Evolutionary conservation across 92 coral and sea anemone genomes (phyloP).

Genomic region (Hydrozoanthus gracilis): DNA sequence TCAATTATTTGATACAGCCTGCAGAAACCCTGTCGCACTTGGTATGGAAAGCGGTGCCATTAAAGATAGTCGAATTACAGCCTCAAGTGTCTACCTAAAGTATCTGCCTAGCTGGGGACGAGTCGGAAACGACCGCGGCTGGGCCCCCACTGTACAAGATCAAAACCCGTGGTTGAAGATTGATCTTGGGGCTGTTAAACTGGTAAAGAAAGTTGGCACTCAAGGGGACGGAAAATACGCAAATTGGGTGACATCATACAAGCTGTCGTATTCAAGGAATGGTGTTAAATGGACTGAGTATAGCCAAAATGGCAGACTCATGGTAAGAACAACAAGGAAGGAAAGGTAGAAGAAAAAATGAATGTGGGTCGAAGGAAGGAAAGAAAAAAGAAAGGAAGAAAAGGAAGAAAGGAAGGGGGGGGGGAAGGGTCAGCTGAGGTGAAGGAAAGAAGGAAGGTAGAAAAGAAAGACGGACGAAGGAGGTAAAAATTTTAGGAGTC

Average conservation of each 20-base stretch:
- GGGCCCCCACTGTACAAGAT: not conserved
- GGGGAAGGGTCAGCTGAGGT: too few relatives aligned
- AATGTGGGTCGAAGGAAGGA: not conserved
- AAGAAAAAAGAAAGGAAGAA: not conserved
- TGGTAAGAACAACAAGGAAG: not conserved
- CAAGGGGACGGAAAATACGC: constrained; percentile 30
- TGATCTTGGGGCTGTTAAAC: constrained; percentile 26
- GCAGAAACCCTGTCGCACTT: not conserved
- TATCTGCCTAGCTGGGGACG: constrained; percentile 10
- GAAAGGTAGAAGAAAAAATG: not conserved
- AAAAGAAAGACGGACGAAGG: too few relatives aligned
- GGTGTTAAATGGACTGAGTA: constrained; percentile 26
- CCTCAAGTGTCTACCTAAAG: constrained; percentile 16
- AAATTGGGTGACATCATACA: constrained; percentile 22
- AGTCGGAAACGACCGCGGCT: constrained; percentile 7
- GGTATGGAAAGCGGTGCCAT: constrained; percentile 37
- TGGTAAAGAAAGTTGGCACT: constrained; percentile 23
- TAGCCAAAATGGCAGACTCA: constrained; percentile 6
- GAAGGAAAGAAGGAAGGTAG: too few relatives aligned
- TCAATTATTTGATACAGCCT: not conserved
- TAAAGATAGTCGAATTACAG: constrained; percentile 34
- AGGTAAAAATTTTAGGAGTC: too few relatives aligned
- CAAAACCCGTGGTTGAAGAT: constrained; percentile 26
- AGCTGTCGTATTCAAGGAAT: constrained; percentile 29
- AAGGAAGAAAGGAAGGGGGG: not conserved